A percentile compares a stretch with the other conserved stretches of the same genome.
Conservation (phyloP, 2,888 invertebrate genomes). For the Parelbella ahira region DNA sequence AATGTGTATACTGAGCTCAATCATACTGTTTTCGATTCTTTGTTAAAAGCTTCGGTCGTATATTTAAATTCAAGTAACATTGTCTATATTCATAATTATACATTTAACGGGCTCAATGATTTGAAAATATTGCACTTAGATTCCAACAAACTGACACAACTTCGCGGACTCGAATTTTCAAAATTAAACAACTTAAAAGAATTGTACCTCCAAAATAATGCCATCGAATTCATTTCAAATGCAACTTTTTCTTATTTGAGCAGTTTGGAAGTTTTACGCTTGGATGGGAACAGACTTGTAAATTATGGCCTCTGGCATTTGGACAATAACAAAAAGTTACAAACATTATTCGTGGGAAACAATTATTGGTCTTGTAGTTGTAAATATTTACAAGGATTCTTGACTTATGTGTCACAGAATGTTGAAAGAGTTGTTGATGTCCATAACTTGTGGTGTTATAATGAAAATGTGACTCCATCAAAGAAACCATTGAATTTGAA, state of each 20-base stretch:
- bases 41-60: constrained; percentile 82
- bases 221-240: constrained; percentile 89
- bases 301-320: constrained; percentile 91
- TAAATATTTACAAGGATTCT: constrained; percentile 91
- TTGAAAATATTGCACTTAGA: constrained; percentile 91
- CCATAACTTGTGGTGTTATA: constrained; percentile 88
- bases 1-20: constrained; percentile 90
- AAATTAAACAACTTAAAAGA: constrained; percentile 89
- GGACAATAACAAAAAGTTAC: constrained; percentile 84
- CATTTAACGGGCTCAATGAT: constrained; percentile 89
- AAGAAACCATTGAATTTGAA: constrained; percentile 90
- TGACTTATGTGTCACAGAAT: constrained; percentile 90
- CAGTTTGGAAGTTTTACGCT: constrained; percentile 88
- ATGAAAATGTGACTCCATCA: constrained; percentile 83
- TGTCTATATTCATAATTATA: constrained; percentile 90
- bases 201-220: constrained; percentile 92
- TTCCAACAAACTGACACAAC: constrained; percentile 88
- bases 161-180: constrained; percentile 92
- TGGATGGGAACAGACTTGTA: constrained; percentile 92
- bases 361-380: constrained; percentile 96
- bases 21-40: constrained; percentile 64
- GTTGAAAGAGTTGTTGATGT: constrained; percentile 88
- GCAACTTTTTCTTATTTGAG: constrained; percentile 88
- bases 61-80: constrained; percentile 92
- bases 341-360: constrained; percentile 87